These are phyloP conservation scores for Phasia obesa DNA, from an alignment of 2,888 invertebrate species.

Conservation along the genomic window DNA sequence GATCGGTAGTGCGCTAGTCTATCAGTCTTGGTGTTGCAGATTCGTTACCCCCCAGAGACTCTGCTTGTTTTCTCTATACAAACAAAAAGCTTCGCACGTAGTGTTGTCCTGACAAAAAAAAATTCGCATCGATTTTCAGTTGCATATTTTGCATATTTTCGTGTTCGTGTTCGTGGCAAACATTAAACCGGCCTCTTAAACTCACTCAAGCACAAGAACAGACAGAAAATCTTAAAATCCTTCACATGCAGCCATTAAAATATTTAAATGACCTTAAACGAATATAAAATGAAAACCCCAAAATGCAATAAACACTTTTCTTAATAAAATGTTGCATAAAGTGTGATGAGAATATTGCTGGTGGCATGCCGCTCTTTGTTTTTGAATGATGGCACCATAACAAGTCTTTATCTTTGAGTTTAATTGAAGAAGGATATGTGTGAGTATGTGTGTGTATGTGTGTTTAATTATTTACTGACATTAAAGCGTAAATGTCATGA, in stretches of 20 bases:
- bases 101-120: too few species aligned
- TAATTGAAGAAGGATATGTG: conserved; percentile 7
- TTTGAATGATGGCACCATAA: neutral
- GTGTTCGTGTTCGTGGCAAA: too few species aligned
- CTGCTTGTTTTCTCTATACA: too few species aligned
- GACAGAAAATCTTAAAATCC: neutral
- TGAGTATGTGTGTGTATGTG: too few species aligned
- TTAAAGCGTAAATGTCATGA: conserved; percentile 12
- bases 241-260: conserved; percentile 14
- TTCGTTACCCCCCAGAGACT: too few species aligned
- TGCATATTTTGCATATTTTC: too few species aligned
- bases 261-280: conserved; percentile 19
- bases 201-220: neutral
- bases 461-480: neutral
- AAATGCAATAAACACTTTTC: conserved; percentile 23
- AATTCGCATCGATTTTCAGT: too few species aligned
- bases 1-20: too few species aligned
- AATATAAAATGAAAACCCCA: neutral
- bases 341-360: conserved; percentile 7
- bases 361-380: conserved; percentile 29
- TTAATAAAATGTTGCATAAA: conserved; percentile 25
- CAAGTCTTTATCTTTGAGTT: conserved; percentile 13
- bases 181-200: neutral
- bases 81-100: too few species aligned
- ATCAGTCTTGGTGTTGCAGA: too few species aligned